Base-by-base conservation (phyloP, 2,113 vertebrate genomes). In the Ellobius talpinus region DNA sequence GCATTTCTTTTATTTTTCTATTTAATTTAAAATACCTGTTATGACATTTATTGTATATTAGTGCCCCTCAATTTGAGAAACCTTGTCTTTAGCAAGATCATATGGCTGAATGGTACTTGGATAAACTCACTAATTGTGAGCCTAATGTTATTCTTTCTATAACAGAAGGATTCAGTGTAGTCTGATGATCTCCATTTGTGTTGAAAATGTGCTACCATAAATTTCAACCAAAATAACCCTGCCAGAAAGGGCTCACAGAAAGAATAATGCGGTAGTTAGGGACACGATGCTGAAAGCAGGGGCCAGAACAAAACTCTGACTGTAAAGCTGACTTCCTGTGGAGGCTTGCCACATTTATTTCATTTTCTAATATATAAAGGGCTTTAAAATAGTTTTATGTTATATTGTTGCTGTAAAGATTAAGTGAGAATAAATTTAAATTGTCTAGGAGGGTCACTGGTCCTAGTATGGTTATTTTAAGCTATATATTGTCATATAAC, bases 401-500 rank as follows among this genome's bases (percentile, higher is more conserved):
- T 9, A 66, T 23, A 31, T 33, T 84, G 2, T 58, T 74, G 16
- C 39, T 74, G 0, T 82, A 39, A 77, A 89, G 81, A 82, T 73
- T 93, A 88, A 94, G 61, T 66, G 52, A 84, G 72, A 78, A 89
- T 66, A 90, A 78, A 89, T 90, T 90, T 72, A 92, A 91, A 90
- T 81, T 72, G 11, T n/a, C 81, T 88, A 39, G 12, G 84, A 90
- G 52, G 78, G 36, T 31, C 39, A 16, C 4, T 85, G 4, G 45
- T 82, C 29, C 29, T 52, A 84, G 84, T 29, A 76, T n/a, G 36
- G 33, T 24, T 50, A 66, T 52, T 50, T 63, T 39, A 55, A 58
- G 58, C 7, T 70, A 82, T 55, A 31, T 65, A 26, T 45, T 47
- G 19, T 81, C 77, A 82, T 82, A n/a, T 74, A 91, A 81, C 61